These are phyloP conservation scores for Mastomys coucha DNA, from an alignment of 2,113 vertebrate species.

Conservation along the genomic window DNA sequence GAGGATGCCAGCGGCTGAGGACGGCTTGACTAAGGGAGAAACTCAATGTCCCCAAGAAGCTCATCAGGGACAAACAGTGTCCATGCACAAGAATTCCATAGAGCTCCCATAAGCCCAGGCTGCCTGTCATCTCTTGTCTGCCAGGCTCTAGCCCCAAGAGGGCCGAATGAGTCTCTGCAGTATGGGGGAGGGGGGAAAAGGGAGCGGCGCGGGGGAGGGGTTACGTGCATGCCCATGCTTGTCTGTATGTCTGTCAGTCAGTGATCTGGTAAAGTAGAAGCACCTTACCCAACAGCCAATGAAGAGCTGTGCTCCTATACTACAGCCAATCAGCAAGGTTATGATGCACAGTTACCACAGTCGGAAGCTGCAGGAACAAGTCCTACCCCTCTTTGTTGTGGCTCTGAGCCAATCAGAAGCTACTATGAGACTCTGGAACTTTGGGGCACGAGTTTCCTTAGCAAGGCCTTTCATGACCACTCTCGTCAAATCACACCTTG, in stretches of 20 bases:
- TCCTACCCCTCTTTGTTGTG: neutral
- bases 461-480: neutral
- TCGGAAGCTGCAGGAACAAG: neutral
- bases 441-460: neutral
- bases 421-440: fast-evolving
- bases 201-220: fast-evolving
- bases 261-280: neutral
- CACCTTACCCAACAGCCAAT: neutral
- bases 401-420: neutral
- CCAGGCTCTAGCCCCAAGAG: no score
- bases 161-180: neutral
- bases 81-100: fast-evolving
- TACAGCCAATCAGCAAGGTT: neutral
- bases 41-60: no score
- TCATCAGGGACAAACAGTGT: neutral
- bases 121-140: neutral
- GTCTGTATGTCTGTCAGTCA: neutral
- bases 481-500: no score
- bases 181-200: neutral
- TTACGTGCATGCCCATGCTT: fast-evolving
- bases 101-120: neutral
- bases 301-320: fast-evolving
- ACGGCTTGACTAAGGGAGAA: neutral
- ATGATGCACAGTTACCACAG: neutral
- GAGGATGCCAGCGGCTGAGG: neutral